Conservation (phyloP, 64 coral and sea anemone species). For the Montipora capricornis region DNA sequence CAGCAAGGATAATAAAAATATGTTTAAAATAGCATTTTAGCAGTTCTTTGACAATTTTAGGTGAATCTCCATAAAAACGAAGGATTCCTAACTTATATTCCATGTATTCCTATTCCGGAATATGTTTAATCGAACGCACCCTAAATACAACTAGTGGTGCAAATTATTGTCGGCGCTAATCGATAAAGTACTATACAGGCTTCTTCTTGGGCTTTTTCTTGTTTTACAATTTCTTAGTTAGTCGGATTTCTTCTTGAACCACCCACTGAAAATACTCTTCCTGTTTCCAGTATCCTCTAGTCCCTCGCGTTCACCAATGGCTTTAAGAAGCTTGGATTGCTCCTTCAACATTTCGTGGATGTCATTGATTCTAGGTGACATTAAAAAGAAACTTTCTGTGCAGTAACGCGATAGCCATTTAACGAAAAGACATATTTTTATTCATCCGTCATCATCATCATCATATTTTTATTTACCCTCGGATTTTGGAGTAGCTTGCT, state of each 20-base stretch:
- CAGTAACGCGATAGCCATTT: neutral
- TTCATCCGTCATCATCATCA: no score
- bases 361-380: constrained; percentile 53
- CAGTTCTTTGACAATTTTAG: no score
- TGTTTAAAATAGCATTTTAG: no score
- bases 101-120: no score
- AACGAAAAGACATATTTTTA: neutral
- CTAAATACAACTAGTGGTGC: no score
- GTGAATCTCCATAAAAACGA: no score
- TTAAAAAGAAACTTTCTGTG: neutral
- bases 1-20: no score
- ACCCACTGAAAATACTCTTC: constrained; percentile 72
- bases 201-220: neutral
- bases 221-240: neutral
- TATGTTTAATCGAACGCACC: no score
- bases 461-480: no score
- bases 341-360: constrained; percentile 76
- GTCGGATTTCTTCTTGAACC: constrained; percentile 40
- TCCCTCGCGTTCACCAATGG: constrained; percentile 63
- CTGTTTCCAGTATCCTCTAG: constrained; percentile 25
- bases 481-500: no score
- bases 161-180: neutral
- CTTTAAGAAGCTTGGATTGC: constrained; percentile 66
- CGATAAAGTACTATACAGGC: no score
- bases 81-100: no score